These are phyloP conservation scores for Leistus spinibarbis DNA, from an alignment of 2,888 invertebrate genomes.

Conservation along the genomic window DNA sequence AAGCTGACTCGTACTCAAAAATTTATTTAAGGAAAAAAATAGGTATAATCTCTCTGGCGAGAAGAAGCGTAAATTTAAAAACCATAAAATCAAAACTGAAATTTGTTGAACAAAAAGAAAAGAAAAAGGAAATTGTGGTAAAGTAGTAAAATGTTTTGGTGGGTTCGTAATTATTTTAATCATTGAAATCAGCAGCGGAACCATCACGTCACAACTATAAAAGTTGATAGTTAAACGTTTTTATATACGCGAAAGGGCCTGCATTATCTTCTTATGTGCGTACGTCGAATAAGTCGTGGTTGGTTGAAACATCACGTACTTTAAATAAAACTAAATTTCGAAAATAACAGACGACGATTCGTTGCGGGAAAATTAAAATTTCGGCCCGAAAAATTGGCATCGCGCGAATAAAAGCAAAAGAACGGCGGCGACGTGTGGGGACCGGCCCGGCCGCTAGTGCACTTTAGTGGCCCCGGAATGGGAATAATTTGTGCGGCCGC, in stretches of 20 bases:
- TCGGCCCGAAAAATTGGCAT: constrained; percentile 3
- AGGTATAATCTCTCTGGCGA: neutral
- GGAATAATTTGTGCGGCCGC: constrained; percentile 35
- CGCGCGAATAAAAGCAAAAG: neutral
- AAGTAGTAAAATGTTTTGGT: neutral
- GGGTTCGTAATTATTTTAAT: neutral
- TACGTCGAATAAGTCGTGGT: neutral
- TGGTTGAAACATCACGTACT: constrained; percentile 33
- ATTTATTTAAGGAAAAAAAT: neutral
- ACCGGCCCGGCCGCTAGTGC: neutral
- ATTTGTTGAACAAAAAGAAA: neutral
- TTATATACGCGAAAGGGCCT: neutral
- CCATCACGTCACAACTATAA: neutral
- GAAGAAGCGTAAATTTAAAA: neutral
- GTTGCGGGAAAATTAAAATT: constrained; percentile 4
- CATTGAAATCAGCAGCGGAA: constrained; percentile 4
- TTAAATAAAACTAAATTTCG: constrained; percentile 33
- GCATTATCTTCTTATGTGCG: neutral
- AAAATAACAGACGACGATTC: constrained; percentile 23
- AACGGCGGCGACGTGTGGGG: neutral
- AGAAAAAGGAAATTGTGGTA: no score
- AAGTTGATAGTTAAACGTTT: constrained; percentile 9
- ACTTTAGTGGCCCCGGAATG: constrained; percentile 8
- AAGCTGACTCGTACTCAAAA: neutral
- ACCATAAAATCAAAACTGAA: neutral